A percentile compares a stretch with the other conserved stretches of the same genome.
Evolutionary conservation across 1,140 invertebrate species (phyloP).

Genomic region (Eulimnadia texana): DNA sequence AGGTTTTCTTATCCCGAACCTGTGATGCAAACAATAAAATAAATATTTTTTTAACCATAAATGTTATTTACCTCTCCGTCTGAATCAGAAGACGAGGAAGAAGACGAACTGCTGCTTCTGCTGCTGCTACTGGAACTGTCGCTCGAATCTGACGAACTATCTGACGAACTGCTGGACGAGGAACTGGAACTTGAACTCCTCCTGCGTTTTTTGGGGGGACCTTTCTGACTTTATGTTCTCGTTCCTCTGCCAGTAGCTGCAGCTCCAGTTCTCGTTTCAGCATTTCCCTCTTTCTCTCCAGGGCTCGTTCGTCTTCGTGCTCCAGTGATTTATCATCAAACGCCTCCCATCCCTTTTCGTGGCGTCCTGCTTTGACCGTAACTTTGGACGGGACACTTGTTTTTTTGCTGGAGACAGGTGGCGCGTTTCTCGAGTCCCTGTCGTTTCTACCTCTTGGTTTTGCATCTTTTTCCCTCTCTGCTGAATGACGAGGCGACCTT

Average conservation of each 20-base stretch:
- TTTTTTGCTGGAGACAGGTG: neutral
- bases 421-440: slow-evolving; percentile 19
- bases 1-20: neutral
- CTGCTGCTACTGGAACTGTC: slow-evolving; percentile 9
- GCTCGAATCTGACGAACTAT: slow-evolving; percentile 12
- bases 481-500: slow-evolving; percentile 51
- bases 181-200: slow-evolving; percentile 35
- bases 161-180: slow-evolving; percentile 31
- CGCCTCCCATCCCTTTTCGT: slow-evolving; percentile 48
- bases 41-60: no score
- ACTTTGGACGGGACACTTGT: neutral
- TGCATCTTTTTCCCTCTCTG: slow-evolving; percentile 57
- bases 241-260: slow-evolving; percentile 43
- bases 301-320: slow-evolving; percentile 63
- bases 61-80: slow-evolving; percentile 9
- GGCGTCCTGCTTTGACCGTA: slow-evolving; percentile 1
- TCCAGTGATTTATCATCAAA: slow-evolving; percentile 64
- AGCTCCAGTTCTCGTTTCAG: slow-evolving; percentile 60
- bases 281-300: slow-evolving; percentile 57
- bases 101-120: slow-evolving; percentile 10
- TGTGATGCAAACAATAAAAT: neutral
- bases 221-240: slow-evolving; percentile 16
- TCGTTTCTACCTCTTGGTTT: slow-evolving; percentile 47
- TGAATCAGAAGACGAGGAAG: slow-evolving; percentile 15
- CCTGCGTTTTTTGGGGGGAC: slow-evolving; percentile 21